phyloP scores from a whole-genome alignment of 2,888 invertebrate species.

The Aphrophora alni region DNA sequence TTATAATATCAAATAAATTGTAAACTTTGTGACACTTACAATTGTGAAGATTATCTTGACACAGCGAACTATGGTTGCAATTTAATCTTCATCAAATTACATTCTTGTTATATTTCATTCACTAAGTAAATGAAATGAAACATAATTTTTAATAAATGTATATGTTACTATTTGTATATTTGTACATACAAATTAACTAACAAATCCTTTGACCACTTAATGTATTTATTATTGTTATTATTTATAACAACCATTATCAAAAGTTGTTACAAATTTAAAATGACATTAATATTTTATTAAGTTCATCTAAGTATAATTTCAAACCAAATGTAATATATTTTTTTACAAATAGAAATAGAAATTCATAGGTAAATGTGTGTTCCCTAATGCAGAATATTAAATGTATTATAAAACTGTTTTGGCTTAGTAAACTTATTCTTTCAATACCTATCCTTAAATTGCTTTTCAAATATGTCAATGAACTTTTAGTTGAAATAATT shows the following conservation, averaged over 20 bases:
- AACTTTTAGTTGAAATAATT: too few relatives aligned
- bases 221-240: neutral
- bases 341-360: neutral
- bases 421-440: neutral
- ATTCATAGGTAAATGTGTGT: neutral
- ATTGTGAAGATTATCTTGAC: neutral
- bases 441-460: too few relatives aligned
- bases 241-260: neutral
- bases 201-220: neutral
- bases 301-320: neutral
- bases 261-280: neutral
- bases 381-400: neutral
- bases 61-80: neutral
- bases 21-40: neutral
- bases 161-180: neutral
- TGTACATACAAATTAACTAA: neutral
- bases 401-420: neutral
- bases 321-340: slow-evolving; percentile 9
- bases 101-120: neutral
- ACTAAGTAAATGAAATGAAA: neutral
- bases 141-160: neutral
- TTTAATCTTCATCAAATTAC: too few relatives aligned
- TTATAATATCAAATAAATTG: slow-evolving; percentile 45
- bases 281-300: neutral
- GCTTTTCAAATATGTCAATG: too few relatives aligned